phyloP scores from a whole-genome alignment of 2,113 vertebrate species.

The Enhydra lutris region DNA sequence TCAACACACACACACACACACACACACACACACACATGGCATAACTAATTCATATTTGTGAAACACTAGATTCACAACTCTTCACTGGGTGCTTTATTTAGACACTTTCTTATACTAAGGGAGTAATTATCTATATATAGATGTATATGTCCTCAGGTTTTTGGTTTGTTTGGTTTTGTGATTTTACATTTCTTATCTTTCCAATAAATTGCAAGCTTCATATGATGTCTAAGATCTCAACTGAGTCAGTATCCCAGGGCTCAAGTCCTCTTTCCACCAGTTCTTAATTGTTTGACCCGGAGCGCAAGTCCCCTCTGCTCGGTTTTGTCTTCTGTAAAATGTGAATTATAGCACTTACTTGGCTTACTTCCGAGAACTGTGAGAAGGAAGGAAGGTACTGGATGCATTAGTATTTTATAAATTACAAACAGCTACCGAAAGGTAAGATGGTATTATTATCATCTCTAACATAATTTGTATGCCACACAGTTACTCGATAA shows the following conservation, averaged over 20 bases:
- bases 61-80: background rate
- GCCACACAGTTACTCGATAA: background rate
- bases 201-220: background rate
- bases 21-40: background rate
- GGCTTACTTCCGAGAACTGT: background rate
- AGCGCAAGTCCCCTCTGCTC: background rate
- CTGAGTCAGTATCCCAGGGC: background rate
- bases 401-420: background rate
- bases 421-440: background rate
- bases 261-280: background rate
- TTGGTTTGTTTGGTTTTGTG: background rate
- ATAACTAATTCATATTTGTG: background rate
- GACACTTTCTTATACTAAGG: background rate
- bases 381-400: background rate
- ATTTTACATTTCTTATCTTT: slow-evolving; percentile 2
- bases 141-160: background rate
- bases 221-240: background rate
- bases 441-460: background rate
- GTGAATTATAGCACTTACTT: background rate
- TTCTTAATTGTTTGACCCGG: background rate
- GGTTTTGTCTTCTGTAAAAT: background rate
- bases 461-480: background rate
- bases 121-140: background rate
- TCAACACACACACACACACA: background rate
- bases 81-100: background rate